phyloP scores from a whole-genome alignment of 2,797 vertebrate genomes.

The Menidia menidia region DNA sequence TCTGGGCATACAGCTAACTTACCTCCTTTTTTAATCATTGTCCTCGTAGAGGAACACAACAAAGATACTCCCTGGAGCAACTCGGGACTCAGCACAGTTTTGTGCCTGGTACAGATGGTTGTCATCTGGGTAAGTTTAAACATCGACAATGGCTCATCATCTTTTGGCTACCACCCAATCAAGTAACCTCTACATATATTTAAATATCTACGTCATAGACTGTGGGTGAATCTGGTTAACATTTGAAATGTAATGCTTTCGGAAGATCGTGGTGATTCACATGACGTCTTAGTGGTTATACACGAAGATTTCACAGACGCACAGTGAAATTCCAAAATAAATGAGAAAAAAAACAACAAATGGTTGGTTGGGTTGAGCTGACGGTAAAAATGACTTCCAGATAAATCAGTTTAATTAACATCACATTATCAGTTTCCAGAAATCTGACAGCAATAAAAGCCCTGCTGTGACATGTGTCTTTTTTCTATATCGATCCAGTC shows the following conservation, averaged over 20 bases:
- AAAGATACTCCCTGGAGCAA: neutral
- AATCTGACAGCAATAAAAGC: conserved; percentile 5
- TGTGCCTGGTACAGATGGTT: conserved; percentile 2
- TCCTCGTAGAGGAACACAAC: conserved; percentile 9
- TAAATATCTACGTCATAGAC: too few species aligned
- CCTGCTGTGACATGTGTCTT: neutral
- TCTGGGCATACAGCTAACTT: neutral
- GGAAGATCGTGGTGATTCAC: neutral
- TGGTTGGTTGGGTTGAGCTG: conserved; percentile 8
- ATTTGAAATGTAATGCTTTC: neutral
- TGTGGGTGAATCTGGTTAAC: neutral
- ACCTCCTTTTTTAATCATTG: neutral
- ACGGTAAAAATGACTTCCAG: conserved; percentile 2
- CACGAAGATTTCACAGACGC: neutral
- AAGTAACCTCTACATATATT: neutral
- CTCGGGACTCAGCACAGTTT: neutral
- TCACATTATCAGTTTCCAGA: conserved; percentile 1
- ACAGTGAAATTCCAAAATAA: neutral
- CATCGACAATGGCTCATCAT: neutral
- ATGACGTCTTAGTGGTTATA: neutral
- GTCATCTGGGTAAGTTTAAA: conserved; percentile 8
- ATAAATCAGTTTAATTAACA: conserved; percentile 17
- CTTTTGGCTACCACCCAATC: neutral
- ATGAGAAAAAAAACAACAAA: conserved; percentile 7
- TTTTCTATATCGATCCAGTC: neutral